Percentiles rank a stretch among this genome's conserved stretches.
Conservation (phyloP, 2,797 vertebrate species). For the Hylomyscus alleni region DNA sequence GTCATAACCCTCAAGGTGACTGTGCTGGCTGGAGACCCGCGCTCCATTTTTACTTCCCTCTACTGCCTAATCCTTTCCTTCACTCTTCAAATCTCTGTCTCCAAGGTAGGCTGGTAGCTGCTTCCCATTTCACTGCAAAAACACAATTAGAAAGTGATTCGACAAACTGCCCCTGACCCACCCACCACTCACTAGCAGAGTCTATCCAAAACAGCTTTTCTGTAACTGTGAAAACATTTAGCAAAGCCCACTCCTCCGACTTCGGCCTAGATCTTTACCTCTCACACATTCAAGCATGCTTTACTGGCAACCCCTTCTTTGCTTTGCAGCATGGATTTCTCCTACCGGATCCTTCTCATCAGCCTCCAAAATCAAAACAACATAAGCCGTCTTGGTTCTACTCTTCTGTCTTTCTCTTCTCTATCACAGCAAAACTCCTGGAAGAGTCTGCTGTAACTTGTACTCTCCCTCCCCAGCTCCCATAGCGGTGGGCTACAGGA, state of each 20-base stretch:
- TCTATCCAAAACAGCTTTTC: not conserved
- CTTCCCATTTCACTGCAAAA: constrained; percentile 14
- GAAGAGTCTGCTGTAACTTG: not conserved
- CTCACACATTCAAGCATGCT: too few species aligned
- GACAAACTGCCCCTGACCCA: not conserved
- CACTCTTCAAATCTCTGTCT: not conserved
- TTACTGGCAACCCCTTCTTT: not conserved
- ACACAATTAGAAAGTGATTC: constrained; percentile 30
- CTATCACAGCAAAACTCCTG: not conserved
- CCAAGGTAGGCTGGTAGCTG: not conserved
- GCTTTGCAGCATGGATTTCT: not conserved
- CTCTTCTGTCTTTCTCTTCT: not conserved
- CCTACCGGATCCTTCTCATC: not conserved
- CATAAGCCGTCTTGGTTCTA: not conserved
- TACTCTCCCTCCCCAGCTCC: not conserved
- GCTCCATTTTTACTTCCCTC: not conserved
- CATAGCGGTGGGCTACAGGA: not conserved
- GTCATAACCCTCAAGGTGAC: not conserved
- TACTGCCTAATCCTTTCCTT: not conserved
- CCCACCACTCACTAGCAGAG: not conserved
- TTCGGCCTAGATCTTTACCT: too few species aligned
- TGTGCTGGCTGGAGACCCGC: not conserved
- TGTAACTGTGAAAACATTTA: not conserved
- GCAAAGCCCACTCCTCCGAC: not conserved
- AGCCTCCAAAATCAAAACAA: not conserved